Conservation (phyloP, 2,113 vertebrate genomes). For the Solea solea region DNA sequence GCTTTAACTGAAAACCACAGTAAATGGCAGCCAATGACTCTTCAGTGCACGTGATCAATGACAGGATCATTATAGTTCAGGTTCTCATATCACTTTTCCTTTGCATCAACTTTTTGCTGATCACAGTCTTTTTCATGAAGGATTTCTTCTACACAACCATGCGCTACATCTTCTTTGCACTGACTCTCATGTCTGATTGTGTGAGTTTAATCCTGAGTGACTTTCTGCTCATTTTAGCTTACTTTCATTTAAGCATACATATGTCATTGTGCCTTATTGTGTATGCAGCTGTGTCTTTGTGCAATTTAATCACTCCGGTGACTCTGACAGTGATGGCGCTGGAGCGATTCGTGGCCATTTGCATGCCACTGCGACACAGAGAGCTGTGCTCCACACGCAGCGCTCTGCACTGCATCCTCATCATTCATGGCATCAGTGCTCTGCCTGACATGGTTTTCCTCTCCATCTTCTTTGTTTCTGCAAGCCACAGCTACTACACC, state of each 20-base stretch:
- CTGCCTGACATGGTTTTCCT: background rate
- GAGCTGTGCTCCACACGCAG: constrained; percentile 47
- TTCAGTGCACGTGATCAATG: background rate
- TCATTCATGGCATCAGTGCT: constrained; percentile 44
- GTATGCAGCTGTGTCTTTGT: background rate
- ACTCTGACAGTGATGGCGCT: constrained; percentile 68
- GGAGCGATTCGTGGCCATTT: constrained; percentile 70
- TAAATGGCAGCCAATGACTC: constrained; percentile 32
- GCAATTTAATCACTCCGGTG: constrained; percentile 30
- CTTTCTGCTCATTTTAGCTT: background rate
- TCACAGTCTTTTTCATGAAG: constrained; percentile 58
- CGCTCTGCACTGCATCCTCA: constrained; percentile 33
- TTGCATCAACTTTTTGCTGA: constrained; percentile 43
- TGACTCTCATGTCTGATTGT: constrained; percentile 53
- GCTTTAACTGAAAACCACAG: too few species aligned
- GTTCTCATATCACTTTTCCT: constrained; percentile 43
- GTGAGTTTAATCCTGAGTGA: constrained; percentile 22
- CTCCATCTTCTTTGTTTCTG: background rate
- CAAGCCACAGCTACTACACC: background rate
- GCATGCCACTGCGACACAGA: constrained; percentile 59
- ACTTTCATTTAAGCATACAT: constrained; percentile 7
- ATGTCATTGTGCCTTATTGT: constrained; percentile 47
- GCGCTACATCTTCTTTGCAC: constrained; percentile 70
- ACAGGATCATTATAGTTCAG: constrained; percentile 21
- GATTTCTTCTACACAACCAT: constrained; percentile 49